Conservation (phyloP, 2,113 vertebrate genomes). For the Paralichthys olivaceus region DNA sequence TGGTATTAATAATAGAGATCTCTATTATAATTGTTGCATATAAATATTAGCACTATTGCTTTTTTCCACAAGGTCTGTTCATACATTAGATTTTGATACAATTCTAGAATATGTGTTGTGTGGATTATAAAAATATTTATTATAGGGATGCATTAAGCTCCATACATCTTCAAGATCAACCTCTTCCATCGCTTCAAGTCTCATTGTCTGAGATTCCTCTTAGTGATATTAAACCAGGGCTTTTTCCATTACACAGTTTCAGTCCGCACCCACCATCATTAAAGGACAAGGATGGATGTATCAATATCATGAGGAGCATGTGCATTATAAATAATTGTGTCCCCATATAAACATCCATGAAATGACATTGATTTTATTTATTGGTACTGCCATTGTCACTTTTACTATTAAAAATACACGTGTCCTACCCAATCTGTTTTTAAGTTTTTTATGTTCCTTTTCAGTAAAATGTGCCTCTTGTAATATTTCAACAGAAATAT, state of each 20-base stretch:
- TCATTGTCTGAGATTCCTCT: not conserved
- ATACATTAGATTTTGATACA: not conserved
- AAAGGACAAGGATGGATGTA: not conserved
- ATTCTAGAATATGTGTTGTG: not conserved
- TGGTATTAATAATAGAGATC: not conserved
- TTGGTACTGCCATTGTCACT: not conserved
- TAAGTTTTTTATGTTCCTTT: not conserved
- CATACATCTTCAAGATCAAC: not conserved
- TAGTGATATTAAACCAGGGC: not conserved
- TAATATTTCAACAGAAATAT: not conserved
- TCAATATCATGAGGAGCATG: not conserved
- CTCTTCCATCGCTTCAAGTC: not conserved
- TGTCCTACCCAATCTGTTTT: not conserved
- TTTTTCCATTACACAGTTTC: not conserved
- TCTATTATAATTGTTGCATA: not conserved
- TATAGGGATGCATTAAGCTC: not conserved
- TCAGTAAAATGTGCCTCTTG: not conserved
- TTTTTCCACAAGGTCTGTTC: not conserved
- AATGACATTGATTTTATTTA: not conserved
- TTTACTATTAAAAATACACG: not conserved
- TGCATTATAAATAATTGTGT: not conserved
- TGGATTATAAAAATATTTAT: not conserved
- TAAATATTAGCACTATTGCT: not conserved
- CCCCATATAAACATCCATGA: not conserved
- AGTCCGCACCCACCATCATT: not conserved